Conservation (phyloP, 2,113 vertebrate genomes). For the Ranitomeya imitator region DNA sequence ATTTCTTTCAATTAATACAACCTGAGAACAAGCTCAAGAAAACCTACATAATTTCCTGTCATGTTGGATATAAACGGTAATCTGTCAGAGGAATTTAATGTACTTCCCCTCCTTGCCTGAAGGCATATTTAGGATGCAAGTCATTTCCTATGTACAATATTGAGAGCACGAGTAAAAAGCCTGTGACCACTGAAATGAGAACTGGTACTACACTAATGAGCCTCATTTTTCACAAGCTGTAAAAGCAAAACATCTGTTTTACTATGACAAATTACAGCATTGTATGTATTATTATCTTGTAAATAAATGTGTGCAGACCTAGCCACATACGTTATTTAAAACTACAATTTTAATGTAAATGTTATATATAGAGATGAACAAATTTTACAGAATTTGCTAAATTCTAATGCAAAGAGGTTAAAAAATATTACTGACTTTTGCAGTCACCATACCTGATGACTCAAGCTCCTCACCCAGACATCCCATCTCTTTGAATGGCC, state of each 20-base stretch:
- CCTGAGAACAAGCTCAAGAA: constrained; percentile 45
- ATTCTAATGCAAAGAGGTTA: too few relatives aligned
- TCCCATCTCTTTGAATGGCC: too few relatives aligned
- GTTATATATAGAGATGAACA: background rate
- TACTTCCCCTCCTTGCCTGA: constrained; percentile 44
- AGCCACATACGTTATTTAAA: background rate
- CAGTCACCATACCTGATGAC: too few relatives aligned
- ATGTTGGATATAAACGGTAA: constrained; percentile 53
- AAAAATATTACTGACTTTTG: too few relatives aligned
- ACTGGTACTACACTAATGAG: constrained; percentile 30
- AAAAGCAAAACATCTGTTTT: constrained; percentile 4
- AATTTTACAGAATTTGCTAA: too few relatives aligned
- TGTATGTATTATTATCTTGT: background rate
- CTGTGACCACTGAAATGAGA: constrained; percentile 44
- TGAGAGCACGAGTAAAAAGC: constrained; percentile 21
- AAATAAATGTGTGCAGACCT: background rate
- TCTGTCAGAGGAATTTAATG: constrained; percentile 39
- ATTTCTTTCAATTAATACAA: constrained; percentile 51
- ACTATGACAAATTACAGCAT: background rate
- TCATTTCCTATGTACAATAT: constrained; percentile 34
- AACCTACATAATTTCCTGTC: constrained; percentile 53
- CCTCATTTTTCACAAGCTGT: constrained; percentile 35
- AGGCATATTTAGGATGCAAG: constrained; percentile 35
- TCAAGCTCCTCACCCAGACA: too few relatives aligned
- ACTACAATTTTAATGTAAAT: background rate